Evolutionary conservation across 2,797 vertebrate species (phyloP).

Genomic region (Crax fasciolata): DNA sequence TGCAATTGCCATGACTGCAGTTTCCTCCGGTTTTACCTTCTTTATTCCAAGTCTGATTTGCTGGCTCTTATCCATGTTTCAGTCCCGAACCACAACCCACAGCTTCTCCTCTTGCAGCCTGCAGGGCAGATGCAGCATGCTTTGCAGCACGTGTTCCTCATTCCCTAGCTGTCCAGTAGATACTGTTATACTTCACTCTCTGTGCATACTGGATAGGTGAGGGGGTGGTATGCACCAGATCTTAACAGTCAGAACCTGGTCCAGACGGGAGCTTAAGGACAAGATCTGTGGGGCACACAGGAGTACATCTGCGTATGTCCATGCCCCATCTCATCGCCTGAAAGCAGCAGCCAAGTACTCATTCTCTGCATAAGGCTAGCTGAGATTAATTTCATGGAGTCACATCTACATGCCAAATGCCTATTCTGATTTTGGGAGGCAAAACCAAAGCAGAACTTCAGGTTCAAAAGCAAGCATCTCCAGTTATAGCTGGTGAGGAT

Average conservation of each 20-base stretch:
- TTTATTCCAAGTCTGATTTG: neutral
- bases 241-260: neutral
- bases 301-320: rapidly evolving
- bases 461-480: neutral
- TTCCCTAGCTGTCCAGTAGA: rapidly evolving
- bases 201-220: rapidly evolving
- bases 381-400: neutral
- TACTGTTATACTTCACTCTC: rapidly evolving
- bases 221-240: neutral
- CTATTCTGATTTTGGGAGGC: neutral
- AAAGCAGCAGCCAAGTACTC: neutral
- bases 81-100: neutral
- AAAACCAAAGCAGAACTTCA: neutral
- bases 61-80: neutral
- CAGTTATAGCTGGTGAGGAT: neutral
- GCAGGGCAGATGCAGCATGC: rapidly evolving
- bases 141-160: neutral
- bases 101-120: neutral
- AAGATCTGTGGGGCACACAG: neutral
- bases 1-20: neutral
- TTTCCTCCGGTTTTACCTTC: neutral
- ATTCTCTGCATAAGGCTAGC: neutral
- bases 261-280: neutral
- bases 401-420: neutral
- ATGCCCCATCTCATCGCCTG: neutral